Evolutionary conservation across 1,140 invertebrate species (phyloP), one percentile per base, ranked within the genome.

Genomic region (Pomacea maculata): DNA sequence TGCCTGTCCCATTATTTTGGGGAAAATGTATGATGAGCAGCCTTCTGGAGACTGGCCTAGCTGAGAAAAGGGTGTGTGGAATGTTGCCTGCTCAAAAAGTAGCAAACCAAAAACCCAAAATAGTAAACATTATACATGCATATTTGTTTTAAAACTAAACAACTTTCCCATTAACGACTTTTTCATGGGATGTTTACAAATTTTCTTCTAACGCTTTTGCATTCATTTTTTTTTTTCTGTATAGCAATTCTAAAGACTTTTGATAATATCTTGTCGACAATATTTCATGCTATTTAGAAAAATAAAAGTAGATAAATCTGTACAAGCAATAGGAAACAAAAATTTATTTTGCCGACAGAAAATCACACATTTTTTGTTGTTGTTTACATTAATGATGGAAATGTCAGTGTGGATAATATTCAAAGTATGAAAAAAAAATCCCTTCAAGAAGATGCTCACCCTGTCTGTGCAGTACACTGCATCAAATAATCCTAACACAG

Each of bases 401-500:
- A 2, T 17, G 64, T n/a, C n/a, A 4, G 17, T 65, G 64, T 65
- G n/a, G n/a, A 65, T 65, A 17, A 17, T 65, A 65, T 17, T 65
- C 4, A 7, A 65, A 65, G n/a, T 4, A n/a, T n/a, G n/a, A n/a
- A 65, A 19, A n/a, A 70, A 70, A 70, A 6, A 17, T 25, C 12
- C 67, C 67, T 14, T 6, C 6, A 70, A 7, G 12, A 19, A 19
- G 1, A 70, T 25, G 21, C 67, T 34, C 29, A 74, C 29, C 67
- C 29, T 70, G 67, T 70, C 67, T 34, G 77, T 78, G 15, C 77
- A 78, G 67, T 78, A 78, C 15, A 78, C 95, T 73, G 95, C 92
- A 93, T 99, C 98, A 93, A 94, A 98, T 1, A 99, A 92, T 15
- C 94, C 94, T 34, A 97, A 90, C 0, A 95, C 94, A 14, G 97